Percentiles rank a stretch among this genome's conserved stretches.
These are phyloP conservation scores for Oscheius onirici DNA, from an alignment of 2,888 invertebrate species.

Conservation along the genomic window DNA sequence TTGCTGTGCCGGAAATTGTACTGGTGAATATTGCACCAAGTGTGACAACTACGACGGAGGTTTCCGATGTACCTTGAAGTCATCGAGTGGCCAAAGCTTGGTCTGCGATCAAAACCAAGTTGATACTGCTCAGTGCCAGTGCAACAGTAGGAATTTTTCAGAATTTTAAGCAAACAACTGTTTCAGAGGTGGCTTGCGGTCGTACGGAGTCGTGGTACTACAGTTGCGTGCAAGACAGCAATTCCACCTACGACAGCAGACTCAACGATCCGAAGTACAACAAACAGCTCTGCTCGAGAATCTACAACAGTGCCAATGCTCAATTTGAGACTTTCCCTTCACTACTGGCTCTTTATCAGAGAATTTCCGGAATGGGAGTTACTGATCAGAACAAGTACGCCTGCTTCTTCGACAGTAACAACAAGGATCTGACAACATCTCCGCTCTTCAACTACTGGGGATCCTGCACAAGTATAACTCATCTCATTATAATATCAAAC, in stretches of 20 bases:
- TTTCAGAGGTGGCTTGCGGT: constrained; percentile 12
- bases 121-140: constrained; percentile 17
- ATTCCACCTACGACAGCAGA: not conserved
- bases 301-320: not conserved
- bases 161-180: not conserved
- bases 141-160: constrained; percentile 7
- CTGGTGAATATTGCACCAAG: not conserved
- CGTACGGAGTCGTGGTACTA: constrained; percentile 22
- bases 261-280: constrained; percentile 22
- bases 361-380: not conserved
- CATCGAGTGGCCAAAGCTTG: not conserved
- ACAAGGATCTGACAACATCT: constrained; percentile 16
- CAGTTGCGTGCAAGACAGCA: constrained; percentile 4
- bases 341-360: constrained; percentile 12
- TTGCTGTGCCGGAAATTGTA: constrained; percentile 19
- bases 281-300: constrained; percentile 22
- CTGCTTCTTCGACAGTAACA: constrained; percentile 17
- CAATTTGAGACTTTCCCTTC: constrained; percentile 22
- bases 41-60: constrained; percentile 27
- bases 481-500: not conserved
- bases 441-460: constrained; percentile 34
- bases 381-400: constrained; percentile 16
- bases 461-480: constrained; percentile 12
- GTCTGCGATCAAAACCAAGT: not conserved
- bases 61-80: constrained; percentile 7